Base-by-base conservation (phyloP, 2,797 vertebrate genomes). In the Crypturellus tataupa region DNA sequence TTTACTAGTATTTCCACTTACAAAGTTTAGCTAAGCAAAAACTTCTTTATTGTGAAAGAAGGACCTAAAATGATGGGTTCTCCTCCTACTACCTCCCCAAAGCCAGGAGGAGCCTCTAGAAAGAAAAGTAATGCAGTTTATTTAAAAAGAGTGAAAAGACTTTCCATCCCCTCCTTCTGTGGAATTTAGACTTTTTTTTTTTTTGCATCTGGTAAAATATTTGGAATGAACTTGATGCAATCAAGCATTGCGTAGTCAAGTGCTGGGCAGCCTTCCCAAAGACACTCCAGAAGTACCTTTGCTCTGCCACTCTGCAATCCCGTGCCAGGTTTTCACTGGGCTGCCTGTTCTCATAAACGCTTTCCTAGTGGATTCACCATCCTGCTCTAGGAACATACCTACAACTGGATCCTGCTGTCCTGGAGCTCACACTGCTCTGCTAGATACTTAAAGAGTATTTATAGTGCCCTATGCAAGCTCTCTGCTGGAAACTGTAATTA, bases 11-110 rank as follows among this genome's bases (percentile, higher is more conserved):
- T 62, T 87, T 87, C 78, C 84, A 11, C 21, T 92, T 85, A 69
- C 31, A 73, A 89, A 73, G n/a, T 35, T 81, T 70, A 42, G 25
- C 29, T 91, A 39, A 80, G 29, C 80, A 53, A 64, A 7, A 51
- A 24, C 31, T 49, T 85, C 23, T 87, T 60, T 68, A 72, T 88
- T 21, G 10, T 39, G 23, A 91, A 20, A 64, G 47, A 82, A 86
- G 29, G 39, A 71, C 77, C 12, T 76, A 27, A 80, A 80, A 25
- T 59, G 63, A 49, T 8, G 24, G 11, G 64, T 77, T 17, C 40
- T 44, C 58, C 10, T 63, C 53, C 47, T 20, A 84, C 4, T 14
- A 62, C 21, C 42, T 85, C 23, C 27, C 49, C 71, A 73, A 86
- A 56, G 8, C 7, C 53, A 77, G n/a, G 7, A 12, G 72, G 49